Percentiles rank a stretch among this genome's conserved stretches.
phyloP scores from a whole-genome alignment of 1,140 invertebrate species.

The Probaryconus sp. region DNA sequence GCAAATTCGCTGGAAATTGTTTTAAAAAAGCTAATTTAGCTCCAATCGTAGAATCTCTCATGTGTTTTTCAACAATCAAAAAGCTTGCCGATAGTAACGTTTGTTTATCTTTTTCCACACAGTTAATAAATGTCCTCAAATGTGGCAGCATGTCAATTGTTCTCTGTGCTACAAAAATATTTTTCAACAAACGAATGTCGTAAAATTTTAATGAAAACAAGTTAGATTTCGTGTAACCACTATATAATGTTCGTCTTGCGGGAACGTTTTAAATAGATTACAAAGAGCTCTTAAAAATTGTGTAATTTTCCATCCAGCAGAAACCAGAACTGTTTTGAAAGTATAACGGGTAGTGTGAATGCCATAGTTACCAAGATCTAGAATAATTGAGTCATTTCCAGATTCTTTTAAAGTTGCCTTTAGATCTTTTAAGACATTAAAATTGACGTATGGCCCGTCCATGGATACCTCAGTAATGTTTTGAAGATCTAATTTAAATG shows the following conservation, averaged over 20 bases:
- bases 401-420: conserved; percentile 7
- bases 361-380: conserved; percentile 50
- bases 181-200: conserved; percentile 49
- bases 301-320: conserved; percentile 49
- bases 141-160: conserved; percentile 47
- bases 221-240: conserved; percentile 21
- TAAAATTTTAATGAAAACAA: conserved; percentile 57
- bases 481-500: background rate
- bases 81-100: conserved; percentile 17
- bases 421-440: conserved; percentile 18
- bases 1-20: conserved; percentile 32
- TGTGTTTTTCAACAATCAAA: conserved; percentile 9
- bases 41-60: conserved; percentile 25
- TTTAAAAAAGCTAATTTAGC: conserved; percentile 56
- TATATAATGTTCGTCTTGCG: conserved; percentile 38
- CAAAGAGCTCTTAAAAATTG: conserved; percentile 54
- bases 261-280: conserved; percentile 59
- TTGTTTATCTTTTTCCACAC: conserved; percentile 14
- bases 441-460: conserved; percentile 38
- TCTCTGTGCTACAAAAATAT: conserved; percentile 44
- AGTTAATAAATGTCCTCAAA: conserved; percentile 14
- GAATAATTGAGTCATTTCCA: conserved; percentile 2
- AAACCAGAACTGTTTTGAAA: conserved; percentile 48
- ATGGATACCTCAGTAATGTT: conserved; percentile 31
- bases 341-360: conserved; percentile 44